Base-by-base conservation (phyloP, 2,888 invertebrate species). In the Lucinisca nassula region DNA sequence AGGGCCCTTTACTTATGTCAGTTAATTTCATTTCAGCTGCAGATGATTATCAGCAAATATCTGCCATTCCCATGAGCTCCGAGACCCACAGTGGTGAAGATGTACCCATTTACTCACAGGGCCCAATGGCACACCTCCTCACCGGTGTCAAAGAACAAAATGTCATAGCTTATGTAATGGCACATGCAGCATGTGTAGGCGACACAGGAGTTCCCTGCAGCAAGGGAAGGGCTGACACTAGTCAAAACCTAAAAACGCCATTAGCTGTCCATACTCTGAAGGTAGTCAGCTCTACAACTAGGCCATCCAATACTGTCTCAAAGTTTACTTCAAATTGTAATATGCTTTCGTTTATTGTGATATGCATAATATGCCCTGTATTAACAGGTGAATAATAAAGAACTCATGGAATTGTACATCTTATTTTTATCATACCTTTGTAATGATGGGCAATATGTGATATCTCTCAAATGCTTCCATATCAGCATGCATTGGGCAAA, bases 61-160 rank as follows among this genome's bases (percentile, higher is more conserved):
- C 88, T 2, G 89, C 89, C 0, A 90, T 94, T 30, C 88, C 85
- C 4, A 30, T 90, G 30, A 27, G 30, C 0, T 89, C 32, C 6
- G 96, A 96, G 88, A 95, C 96, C 0, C 97, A 97, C 85, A 95
- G 95, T 17, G 97, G 96, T 3, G 98, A 98, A 96, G 98, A 98
- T 95, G 98, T 98, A 0, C 98, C 98, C 0, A 97, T 99, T 78
- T 98, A 98, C 96, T 98, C 98, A 35, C 96, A 96, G 14, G 99
- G 98, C 98, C 27, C 98, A 0, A 98, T 98, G 98, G 96, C 98
- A 0, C 98, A 98, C 94, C 97, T 98, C 0, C 98, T 98, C 94
- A 97, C 97, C 0, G 98, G 97, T 45, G 98, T 98, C 0, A 98
- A 98, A 95, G 99, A 99, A 95, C 98, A 99, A 95, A 98, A 98